Evolutionary conservation across 1,140 invertebrate genomes (phyloP), one percentile per base, ranked within the genome.

Genomic region (Papilio polyxenes): DNA sequence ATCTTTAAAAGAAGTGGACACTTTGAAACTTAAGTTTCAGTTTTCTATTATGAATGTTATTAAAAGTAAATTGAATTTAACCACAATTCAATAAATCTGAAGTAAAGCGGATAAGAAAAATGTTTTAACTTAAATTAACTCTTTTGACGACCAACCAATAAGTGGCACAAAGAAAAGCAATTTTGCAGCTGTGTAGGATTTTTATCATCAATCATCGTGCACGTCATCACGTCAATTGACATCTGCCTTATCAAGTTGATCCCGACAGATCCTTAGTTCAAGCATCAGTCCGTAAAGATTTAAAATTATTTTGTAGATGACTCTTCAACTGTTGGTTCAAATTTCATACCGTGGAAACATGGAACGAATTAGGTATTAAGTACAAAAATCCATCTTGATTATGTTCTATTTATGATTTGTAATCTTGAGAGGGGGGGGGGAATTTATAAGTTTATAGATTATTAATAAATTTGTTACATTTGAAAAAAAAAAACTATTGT

Each of bases 241-340:
- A 65, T 80, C 78, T 80, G 40, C 56, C 78, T 80, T 80, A 80
- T 80, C 78, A 49, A 65, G 37, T 80, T 69, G 59, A 80, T 69
- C n/a, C 78, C 59, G 56, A 31, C 59, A 80, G 78, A 40, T 65
- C 40, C 77, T 79, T 79, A 23, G 37, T 48, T 80, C 56, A 80
- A 80, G 78, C 40, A 65, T 31, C 48, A 44, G 5, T 40, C 78
- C 15, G 62, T 69, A 40, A 78, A 80, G 40, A 80, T 79, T 79
- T 65, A 65, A 15, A 44, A 15, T 80, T 78, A 59, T 15, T 80
- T 80, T 17, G 2, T 15, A 69, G n/a, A 80, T 17, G 31, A 49
- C 59, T 79, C 77, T 79, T 44, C 59, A 80, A 77, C 15, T 77
- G 75, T 77, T 49, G 65, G 37, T 4, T 15, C 31, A 69, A 37